These are phyloP conservation scores for Pangasius mekongensis DNA, from an alignment of 2,797 vertebrate genomes.

Conservation along the genomic window DNA sequence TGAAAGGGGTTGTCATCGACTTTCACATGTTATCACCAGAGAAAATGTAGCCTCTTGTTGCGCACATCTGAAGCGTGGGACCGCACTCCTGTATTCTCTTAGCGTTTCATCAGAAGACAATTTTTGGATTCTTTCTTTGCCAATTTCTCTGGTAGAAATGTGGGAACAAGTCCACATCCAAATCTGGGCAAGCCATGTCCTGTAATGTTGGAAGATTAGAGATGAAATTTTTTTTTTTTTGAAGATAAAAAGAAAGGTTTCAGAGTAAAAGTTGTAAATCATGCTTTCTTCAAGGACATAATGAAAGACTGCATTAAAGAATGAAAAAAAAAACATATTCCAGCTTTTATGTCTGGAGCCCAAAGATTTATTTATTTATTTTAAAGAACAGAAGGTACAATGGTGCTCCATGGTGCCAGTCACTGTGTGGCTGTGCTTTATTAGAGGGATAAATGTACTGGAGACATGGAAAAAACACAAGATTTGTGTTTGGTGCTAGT, in stretches of 20 bases:
- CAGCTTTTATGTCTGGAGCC: conserved; percentile 26
- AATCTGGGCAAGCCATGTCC: conserved; percentile 16
- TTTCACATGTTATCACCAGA: conserved; percentile 53
- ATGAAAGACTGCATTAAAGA: conserved; percentile 55
- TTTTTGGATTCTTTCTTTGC: conserved; percentile 44
- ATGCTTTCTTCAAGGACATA: conserved; percentile 56
- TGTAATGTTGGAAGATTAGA: conserved; percentile 33
- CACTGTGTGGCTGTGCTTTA: conserved; percentile 22
- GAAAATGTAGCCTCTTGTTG: conserved; percentile 57
- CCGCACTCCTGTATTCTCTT: conserved; percentile 21
- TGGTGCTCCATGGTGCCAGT: conserved; percentile 14
- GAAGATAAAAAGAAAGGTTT: conserved; percentile 46
- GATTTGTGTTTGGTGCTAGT: neutral
- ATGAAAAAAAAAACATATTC: conserved; percentile 52
- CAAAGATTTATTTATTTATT: neutral
- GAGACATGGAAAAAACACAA: neutral
- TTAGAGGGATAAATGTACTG: conserved; percentile 1
- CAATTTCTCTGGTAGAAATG: neutral
- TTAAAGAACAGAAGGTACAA: neutral
- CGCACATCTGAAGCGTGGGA: conserved; percentile 44
- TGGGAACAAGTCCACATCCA: conserved; percentile 19
- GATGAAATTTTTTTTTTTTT: conserved; percentile 47
- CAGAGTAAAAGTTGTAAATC: conserved; percentile 33
- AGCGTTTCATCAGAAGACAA: conserved; percentile 59
- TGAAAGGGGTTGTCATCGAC: conserved; percentile 61